phyloP scores from a whole-genome alignment of 2,797 vertebrate species.

The Periophthalmus magnuspinnatus region DNA sequence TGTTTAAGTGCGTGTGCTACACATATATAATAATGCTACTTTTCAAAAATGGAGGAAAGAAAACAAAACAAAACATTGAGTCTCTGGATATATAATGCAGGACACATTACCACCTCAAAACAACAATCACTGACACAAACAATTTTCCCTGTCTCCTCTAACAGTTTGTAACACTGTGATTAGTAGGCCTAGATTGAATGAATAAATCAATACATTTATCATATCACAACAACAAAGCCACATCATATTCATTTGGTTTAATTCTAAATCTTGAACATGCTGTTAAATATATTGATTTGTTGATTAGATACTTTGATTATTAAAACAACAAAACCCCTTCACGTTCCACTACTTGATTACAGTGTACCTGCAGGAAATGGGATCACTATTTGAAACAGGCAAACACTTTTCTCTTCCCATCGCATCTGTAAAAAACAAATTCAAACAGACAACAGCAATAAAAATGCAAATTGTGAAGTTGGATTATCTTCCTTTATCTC shows the following conservation, averaged over 20 bases:
- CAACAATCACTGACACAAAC: not conserved
- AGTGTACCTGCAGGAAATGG: not conserved
- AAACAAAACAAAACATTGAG: too few relatives aligned
- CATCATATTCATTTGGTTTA: not conserved
- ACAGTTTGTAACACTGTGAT: too few relatives aligned
- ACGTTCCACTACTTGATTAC: not conserved
- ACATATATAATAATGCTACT: too few relatives aligned
- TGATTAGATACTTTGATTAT: not conserved
- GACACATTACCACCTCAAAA: not conserved
- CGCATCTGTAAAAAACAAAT: constrained; percentile 31
- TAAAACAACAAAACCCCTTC: too few relatives aligned
- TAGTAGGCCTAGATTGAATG: too few relatives aligned
- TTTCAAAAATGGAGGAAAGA: too few relatives aligned
- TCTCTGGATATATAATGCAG: not conserved
- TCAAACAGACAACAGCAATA: constrained; percentile 65
- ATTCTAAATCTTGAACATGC: not conserved
- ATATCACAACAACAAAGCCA: not conserved
- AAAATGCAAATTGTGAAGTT: constrained; percentile 68
- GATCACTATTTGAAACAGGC: constrained; percentile 6
- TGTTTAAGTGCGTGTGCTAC: too few relatives aligned
- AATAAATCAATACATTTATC: not conserved
- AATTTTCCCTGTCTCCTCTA: not conserved
- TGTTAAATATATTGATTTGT: not conserved
- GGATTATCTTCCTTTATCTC: constrained; percentile 48
- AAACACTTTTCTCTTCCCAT: constrained; percentile 3